These are phyloP conservation scores for Percopsis omiscomaycus DNA, from an alignment of 2,797 vertebrate genomes.

Conservation along the genomic window DNA sequence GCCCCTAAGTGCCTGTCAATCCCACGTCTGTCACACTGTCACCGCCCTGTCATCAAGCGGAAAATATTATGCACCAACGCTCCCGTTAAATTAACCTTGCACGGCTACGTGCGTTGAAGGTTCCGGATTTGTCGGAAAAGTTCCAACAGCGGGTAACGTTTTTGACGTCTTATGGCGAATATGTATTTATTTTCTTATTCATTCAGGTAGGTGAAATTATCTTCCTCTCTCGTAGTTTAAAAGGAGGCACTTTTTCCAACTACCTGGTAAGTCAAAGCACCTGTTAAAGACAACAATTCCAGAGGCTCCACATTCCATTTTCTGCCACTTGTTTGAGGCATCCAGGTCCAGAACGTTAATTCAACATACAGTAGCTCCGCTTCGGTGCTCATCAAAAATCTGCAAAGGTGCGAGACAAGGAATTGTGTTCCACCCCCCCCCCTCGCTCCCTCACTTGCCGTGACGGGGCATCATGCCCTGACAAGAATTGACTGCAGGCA, in stretches of 20 bases:
- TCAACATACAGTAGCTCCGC: conserved; percentile 31
- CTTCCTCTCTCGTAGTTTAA: not conserved
- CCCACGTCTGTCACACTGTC: conserved; percentile 57
- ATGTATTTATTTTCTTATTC: no score
- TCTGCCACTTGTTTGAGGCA: conserved; percentile 40
- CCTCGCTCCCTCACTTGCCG: not conserved
- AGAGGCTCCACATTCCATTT: conserved; percentile 55
- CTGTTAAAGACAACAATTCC: conserved; percentile 40
- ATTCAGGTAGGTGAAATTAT: not conserved
- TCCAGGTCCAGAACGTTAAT: conserved; percentile 63
- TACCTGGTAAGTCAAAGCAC: conserved; percentile 54
- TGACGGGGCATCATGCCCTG: conserved; percentile 59
- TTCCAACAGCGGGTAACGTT: conserved; percentile 26
- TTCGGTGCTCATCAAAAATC: conserved; percentile 71
- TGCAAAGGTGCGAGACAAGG: conserved; percentile 70
- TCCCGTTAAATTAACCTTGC: conserved; percentile 51
- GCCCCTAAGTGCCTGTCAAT: conserved; percentile 76
- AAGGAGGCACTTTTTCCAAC: conserved; percentile 14
- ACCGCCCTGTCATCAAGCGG: conserved; percentile 62
- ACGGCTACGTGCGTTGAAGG: conserved; percentile 11
- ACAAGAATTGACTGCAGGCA: conserved; percentile 65
- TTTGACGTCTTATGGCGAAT: conserved; percentile 2
- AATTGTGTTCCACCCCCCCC: conserved; percentile 48
- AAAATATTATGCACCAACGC: conserved; percentile 60
- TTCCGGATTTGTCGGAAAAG: conserved; percentile 28